phyloP scores from a whole-genome alignment of 2,113 vertebrate genomes.

The Lathamus discolor region DNA sequence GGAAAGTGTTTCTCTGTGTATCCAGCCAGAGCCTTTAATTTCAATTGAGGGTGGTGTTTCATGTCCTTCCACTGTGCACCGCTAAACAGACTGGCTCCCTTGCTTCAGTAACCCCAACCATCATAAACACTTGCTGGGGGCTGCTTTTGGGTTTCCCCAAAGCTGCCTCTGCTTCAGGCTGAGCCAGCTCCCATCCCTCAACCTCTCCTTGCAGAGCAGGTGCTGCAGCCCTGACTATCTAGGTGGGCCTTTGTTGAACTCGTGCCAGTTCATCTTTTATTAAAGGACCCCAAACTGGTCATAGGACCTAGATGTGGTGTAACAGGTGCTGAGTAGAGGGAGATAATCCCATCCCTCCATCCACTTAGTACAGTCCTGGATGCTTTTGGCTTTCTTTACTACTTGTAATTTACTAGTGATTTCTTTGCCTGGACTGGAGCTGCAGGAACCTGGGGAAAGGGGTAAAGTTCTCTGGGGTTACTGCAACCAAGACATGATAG shows the following conservation, averaged over 20 bases:
- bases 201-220: not conserved
- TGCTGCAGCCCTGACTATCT: not conserved
- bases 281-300: not conserved
- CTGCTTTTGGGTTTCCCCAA: not conserved
- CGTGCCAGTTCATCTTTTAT: not conserved
- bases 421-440: not conserved
- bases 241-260: not conserved
- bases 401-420: not conserved
- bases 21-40: not conserved
- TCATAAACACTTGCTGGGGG: not conserved
- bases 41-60: not conserved
- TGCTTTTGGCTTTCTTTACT: not conserved
- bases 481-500: not conserved
- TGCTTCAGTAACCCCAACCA: fast-evolving
- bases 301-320: not conserved
- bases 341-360: not conserved
- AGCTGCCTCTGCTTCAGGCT: not conserved
- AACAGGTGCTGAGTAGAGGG: not conserved
- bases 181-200: not conserved
- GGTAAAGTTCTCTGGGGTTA: not conserved
- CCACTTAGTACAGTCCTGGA: not conserved
- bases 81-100: not conserved
- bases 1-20: not conserved
- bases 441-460: not conserved
- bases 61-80: not conserved